Conservation (phyloP, 1,140 invertebrate species). For the Pogonus chalceus region DNA sequence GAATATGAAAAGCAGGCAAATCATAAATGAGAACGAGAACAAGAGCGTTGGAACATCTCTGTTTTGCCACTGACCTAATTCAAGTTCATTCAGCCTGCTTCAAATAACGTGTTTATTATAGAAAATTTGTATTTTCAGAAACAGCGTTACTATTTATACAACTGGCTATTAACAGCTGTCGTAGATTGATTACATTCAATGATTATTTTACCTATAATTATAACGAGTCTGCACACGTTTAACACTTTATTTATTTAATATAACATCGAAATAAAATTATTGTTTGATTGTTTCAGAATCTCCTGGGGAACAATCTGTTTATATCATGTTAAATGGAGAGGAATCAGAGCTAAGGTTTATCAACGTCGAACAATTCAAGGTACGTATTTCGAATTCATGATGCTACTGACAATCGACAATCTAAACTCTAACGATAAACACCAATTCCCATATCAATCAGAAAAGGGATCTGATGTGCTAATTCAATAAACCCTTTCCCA, state of each 20-base stretch:
- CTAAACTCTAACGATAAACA: no score
- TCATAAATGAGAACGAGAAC: no score
- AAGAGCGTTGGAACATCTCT: no score
- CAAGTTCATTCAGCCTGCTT: constrained; percentile 1
- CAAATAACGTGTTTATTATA: constrained; percentile 6
- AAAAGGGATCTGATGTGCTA: no score
- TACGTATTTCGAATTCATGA: no score
- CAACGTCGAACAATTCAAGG: constrained; percentile 48
- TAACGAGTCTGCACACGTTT: neutral
- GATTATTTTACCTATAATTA: neutral
- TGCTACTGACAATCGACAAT: no score
- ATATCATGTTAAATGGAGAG: constrained; percentile 79
- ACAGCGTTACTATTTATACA: constrained; percentile 8
- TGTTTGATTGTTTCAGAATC: constrained; percentile 47
- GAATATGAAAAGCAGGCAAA: no score
- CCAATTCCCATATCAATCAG: no score
- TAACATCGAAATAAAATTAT: neutral
- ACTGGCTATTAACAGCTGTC: neutral
- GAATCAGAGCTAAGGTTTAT: constrained; percentile 81
- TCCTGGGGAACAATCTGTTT: constrained; percentile 68
- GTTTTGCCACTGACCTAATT: neutral
- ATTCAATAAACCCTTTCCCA: no score
- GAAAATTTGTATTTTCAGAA: constrained; percentile 16
- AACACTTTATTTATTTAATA: neutral
- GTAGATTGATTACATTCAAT: constrained; percentile 9